Percentiles rank a stretch among this genome's conserved stretches.
phyloP scores from a whole-genome alignment of 1,140 invertebrate genomes.

The Solenopsis invicta region DNA sequence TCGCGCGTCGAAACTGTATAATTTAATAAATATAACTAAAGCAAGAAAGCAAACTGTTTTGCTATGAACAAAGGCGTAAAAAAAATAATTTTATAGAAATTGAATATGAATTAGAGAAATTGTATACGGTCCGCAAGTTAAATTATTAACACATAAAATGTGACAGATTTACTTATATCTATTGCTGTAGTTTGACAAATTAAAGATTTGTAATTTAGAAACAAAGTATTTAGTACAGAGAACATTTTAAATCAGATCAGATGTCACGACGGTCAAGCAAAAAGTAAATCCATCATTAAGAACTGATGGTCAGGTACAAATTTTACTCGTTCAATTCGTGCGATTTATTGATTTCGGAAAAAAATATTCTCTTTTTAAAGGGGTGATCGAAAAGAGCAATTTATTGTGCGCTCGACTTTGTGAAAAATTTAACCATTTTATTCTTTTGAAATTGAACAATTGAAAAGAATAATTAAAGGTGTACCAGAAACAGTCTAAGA shows the following conservation, averaged over 20 bases:
- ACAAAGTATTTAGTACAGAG: neutral
- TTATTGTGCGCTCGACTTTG: neutral
- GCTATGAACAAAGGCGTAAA: neutral
- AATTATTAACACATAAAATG: neutral
- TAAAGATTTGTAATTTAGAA: constrained; percentile 12
- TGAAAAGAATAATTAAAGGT: neutral
- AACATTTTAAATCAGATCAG: constrained; percentile 20
- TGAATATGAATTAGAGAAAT: neutral
- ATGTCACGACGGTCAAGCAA: constrained; percentile 42
- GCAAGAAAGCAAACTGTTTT: constrained; percentile 11
- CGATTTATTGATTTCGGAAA: neutral
- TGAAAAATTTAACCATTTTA: neutral
- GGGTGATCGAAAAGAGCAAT: neutral
- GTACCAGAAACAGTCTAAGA: neutral
- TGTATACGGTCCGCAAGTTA: neutral
- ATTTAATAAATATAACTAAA: constrained; percentile 42
- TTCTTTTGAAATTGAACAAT: neutral
- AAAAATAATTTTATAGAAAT: constrained; percentile 24
- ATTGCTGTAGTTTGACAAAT: neutral
- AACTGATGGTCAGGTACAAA: constrained; percentile 60
- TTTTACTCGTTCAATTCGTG: constrained; percentile 29
- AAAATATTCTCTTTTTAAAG: neutral
- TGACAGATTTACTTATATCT: neutral
- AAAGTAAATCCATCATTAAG: constrained; percentile 63
- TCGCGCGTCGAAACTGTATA: constrained; percentile 53